Conservation (phyloP, 2,888 invertebrate genomes). For the Chrysolina haemoptera region DNA sequence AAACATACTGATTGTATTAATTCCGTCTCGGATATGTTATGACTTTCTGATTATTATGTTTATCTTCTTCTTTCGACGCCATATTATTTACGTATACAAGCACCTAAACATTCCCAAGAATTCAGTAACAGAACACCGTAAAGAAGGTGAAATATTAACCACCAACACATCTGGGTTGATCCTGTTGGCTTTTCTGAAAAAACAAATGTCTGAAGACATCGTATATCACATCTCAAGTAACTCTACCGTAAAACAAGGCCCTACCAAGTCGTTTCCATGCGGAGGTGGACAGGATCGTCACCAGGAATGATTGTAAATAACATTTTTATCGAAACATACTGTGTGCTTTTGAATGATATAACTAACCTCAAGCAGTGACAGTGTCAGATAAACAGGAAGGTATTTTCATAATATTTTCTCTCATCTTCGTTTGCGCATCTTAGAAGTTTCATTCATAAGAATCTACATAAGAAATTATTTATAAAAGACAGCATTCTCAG, state of each 20-base stretch:
- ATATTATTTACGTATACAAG: not conserved
- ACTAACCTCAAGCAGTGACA: too few relatives aligned
- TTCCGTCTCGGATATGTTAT: not conserved
- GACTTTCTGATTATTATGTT: not conserved
- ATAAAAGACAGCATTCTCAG: too few relatives aligned
- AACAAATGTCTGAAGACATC: conserved; percentile 39
- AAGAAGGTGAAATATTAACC: conserved; percentile 41
- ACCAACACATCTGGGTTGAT: conserved; percentile 41
- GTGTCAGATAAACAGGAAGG: not conserved
- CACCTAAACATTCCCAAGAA: conserved; percentile 5
- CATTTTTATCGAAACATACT: too few relatives aligned
- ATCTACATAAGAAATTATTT: too few relatives aligned
- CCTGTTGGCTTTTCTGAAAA: conserved; percentile 38
- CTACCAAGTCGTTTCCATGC: conserved; percentile 6
- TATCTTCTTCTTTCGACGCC: not conserved
- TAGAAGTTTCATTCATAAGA: too few relatives aligned
- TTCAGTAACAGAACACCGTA: conserved; percentile 17
- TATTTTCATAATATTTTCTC: not conserved
- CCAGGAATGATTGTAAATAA: not conserved
- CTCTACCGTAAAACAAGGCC: conserved; percentile 37
- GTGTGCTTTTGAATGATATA: too few relatives aligned
- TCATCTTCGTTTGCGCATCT: too few relatives aligned
- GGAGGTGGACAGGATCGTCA: conserved; percentile 4
- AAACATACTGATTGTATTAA: too few relatives aligned
- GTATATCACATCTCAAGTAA: conserved; percentile 43